Conservation (phyloP, 2,113 vertebrate species). For the Trachemys scripta region DNA sequence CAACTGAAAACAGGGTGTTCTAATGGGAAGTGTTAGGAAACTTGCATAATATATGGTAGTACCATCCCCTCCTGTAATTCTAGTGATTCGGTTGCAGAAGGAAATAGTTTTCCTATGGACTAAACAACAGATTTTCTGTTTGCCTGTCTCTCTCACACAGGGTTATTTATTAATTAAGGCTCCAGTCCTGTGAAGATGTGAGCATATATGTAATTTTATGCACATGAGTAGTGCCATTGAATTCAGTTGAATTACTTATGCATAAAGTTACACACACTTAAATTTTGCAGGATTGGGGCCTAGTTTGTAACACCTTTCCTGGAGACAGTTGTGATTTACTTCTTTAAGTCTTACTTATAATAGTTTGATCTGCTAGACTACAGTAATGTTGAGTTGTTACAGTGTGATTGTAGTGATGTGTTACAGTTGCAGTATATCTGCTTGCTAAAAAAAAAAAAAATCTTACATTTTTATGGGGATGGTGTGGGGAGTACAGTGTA, state of each 20-base stretch:
- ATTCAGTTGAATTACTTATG: background rate
- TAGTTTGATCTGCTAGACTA: background rate
- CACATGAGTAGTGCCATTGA: background rate
- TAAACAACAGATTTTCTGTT: background rate
- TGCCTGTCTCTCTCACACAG: background rate
- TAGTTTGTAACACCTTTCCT: background rate
- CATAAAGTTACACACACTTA: background rate
- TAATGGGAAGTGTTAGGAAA: background rate
- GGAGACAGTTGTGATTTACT: too few relatives aligned
- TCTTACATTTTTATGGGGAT: background rate
- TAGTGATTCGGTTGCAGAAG: background rate
- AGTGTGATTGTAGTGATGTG: background rate
- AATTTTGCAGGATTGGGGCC: background rate
- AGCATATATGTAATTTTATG: background rate
- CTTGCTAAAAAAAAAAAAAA: too few relatives aligned
- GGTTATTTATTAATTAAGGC: background rate
- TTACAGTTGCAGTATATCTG: background rate
- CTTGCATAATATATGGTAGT: background rate
- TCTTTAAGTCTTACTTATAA: too few relatives aligned
- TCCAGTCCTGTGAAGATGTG: background rate
- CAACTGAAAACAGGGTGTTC: background rate
- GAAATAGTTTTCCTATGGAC: background rate
- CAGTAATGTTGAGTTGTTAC: conserved; percentile 6
- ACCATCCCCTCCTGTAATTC: background rate
- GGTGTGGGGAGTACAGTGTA: background rate